Base-by-base conservation (phyloP, 1,140 invertebrate genomes). In the Drosophila seguyi region DNA sequence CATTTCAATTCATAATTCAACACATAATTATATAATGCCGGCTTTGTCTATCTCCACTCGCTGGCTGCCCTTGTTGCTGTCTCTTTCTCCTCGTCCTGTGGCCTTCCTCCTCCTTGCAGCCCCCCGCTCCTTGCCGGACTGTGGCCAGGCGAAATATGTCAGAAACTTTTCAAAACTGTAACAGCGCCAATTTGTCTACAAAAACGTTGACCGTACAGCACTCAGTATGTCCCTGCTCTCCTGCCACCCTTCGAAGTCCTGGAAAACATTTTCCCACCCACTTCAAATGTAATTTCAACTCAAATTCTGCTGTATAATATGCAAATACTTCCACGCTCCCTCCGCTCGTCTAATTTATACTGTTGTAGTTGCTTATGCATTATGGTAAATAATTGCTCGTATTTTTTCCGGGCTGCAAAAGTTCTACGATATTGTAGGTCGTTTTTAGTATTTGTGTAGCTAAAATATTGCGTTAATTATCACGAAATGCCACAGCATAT, bases 1-100 rank as follows among this genome's bases (percentile, higher is more conserved):
- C 80, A 87, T 88, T 90, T 85, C 85, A 90, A 86, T 90, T 90
- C 78, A 85, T 85, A 90, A 90, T 90, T 85, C 85, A 90, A 66
- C 81, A 83, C 80, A 84, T 87, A 90, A 87, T 87, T 90, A 87
- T 84, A 74, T 85, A 59, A 74, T 36, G 62, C 75, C 68, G 42
- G 61, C 65, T 55, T 38, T 83, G 53, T 72, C 65, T 75, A 60
- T 41, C 53, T 45, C 34, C 20, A 31, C 48, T 58, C 61, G 36
- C 61, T 27, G 52, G 14, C 52, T 38, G 52, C 34, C 47, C 38
- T 29, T 42, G 25, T n/a, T 22, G 55, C 44, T 8, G 13, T 48
- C 60, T 38, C 27, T 74, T 39, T 22, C 53, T n/a, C 20, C 25
- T 44, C 18, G 16, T n/a, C 14, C 31, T 50, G 6, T 52, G 20